These are phyloP conservation scores for Capra hircus DNA, from an alignment of 2,113 vertebrate genomes.

Conservation along the genomic window DNA sequence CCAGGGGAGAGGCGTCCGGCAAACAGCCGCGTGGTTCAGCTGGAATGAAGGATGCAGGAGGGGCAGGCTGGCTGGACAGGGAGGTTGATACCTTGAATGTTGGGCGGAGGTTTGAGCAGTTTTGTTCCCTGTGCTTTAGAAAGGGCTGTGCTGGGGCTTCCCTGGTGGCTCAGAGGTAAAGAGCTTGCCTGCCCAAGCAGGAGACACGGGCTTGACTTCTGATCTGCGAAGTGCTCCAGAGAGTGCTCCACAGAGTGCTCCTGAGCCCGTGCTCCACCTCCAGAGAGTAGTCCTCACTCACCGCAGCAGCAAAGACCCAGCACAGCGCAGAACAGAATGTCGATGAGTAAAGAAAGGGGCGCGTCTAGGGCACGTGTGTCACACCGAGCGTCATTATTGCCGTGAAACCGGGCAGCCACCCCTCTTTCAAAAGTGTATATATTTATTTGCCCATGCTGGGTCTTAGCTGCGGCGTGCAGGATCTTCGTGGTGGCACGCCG, in stretches of 20 bases:
- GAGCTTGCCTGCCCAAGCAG: background rate
- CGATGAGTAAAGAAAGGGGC: rapidly evolving
- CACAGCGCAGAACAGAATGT: rapidly evolving
- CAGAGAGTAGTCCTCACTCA: background rate
- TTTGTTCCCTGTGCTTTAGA: rapidly evolving
- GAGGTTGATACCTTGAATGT: background rate
- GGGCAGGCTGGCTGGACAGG: background rate
- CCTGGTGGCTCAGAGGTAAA: background rate
- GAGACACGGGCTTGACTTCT: background rate
- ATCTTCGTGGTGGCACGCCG: background rate
- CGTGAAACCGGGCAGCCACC: rapidly evolving
- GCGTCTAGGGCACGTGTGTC: rapidly evolving
- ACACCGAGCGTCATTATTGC: rapidly evolving
- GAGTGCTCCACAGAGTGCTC: background rate
- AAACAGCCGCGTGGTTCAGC: rapidly evolving
- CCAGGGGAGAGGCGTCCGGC: rapidly evolving
- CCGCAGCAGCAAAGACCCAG: background rate
- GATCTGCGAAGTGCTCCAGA: background rate
- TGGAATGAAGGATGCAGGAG: background rate
- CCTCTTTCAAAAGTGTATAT: rapidly evolving
- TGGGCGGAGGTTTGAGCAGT: rapidly evolving
- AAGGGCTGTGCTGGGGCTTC: background rate
- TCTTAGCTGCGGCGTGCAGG: background rate
- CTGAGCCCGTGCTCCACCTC: background rate
- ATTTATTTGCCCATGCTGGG: rapidly evolving